Evolutionary conservation across 35 echinoderm and acorn worm genomes (phyloP).

Genomic region (Chiridota heheva): DNA sequence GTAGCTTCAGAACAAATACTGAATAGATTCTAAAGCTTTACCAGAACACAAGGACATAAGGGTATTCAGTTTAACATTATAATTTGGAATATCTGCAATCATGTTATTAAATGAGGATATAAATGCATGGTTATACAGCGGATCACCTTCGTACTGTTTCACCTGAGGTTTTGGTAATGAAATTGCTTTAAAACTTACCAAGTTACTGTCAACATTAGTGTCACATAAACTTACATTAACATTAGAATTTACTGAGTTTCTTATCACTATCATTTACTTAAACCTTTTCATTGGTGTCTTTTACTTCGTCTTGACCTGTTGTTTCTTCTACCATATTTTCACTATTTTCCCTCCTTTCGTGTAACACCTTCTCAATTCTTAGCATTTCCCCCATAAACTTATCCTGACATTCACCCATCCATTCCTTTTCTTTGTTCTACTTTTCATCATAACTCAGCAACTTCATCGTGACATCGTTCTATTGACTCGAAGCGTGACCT

Average conservation of each 20-base stretch:
- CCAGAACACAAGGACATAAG: conserved; percentile 22
- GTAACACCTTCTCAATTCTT: too few relatives aligned
- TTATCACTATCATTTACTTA: too few relatives aligned
- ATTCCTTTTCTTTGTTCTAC: conserved; percentile 20
- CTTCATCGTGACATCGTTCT: conserved; percentile 16
- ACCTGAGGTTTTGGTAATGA: conserved; percentile 12
- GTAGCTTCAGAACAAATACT: conserved; percentile 32
- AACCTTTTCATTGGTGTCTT: too few relatives aligned
- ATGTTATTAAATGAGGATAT: conserved; percentile 13
- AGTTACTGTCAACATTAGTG: neutral
- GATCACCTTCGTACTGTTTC: conserved; percentile 29
- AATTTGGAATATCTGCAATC: conserved; percentile 14
- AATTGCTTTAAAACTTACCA: conserved; percentile 6
- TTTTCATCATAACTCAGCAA: conserved; percentile 3
- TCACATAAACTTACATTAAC: neutral
- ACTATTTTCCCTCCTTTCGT: too few relatives aligned
- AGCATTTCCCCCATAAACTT: conserved; percentile 25
- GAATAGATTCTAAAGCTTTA: conserved; percentile 24
- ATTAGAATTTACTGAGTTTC: neutral
- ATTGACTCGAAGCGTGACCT: conserved; percentile 22
- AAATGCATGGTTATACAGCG: conserved; percentile 8
- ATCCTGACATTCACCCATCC: conserved; percentile 25
- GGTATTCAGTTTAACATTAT: conserved; percentile 34
- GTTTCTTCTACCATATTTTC: too few relatives aligned
- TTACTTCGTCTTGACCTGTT: too few relatives aligned